Evolutionary conservation across 2,888 invertebrate genomes (phyloP).

Genomic region (Scaptomyza polygonia): DNA sequence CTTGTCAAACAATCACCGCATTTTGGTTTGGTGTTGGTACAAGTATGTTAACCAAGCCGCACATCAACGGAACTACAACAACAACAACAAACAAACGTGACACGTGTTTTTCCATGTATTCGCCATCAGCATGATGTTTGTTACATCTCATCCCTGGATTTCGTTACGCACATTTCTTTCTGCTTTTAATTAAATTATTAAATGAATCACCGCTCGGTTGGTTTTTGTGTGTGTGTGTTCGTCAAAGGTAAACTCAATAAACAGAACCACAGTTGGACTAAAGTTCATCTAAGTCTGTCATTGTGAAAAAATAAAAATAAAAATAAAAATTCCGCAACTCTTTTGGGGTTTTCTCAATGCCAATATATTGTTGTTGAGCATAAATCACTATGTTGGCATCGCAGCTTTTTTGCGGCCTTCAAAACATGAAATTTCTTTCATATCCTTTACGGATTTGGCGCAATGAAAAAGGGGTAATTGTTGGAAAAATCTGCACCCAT

Average conservation of each 20-base stretch:
- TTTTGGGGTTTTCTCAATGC: slow-evolving; percentile 24
- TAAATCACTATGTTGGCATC: slow-evolving; percentile 29
- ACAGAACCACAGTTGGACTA: slow-evolving; percentile 15
- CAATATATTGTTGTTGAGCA: slow-evolving; percentile 40
- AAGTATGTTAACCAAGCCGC: slow-evolving; percentile 35
- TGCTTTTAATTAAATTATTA: slow-evolving; percentile 57
- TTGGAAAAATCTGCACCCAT: slow-evolving; percentile 5
- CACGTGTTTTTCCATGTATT: slow-evolving; percentile 43
- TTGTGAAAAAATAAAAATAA: slow-evolving; percentile 13
- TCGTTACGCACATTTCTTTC: background rate
- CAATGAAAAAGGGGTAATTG: slow-evolving; percentile 32
- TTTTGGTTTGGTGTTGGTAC: slow-evolving; percentile 12
- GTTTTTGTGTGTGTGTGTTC: slow-evolving; percentile 10
- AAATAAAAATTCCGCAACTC: background rate
- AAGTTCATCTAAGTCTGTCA: slow-evolving; percentile 37
- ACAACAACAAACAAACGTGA: slow-evolving; percentile 14
- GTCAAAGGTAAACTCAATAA: slow-evolving; percentile 40
- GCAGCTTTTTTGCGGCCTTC: slow-evolving; percentile 20
- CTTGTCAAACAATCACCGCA: background rate
- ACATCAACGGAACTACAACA: slow-evolving; percentile 3
- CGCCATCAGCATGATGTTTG: slow-evolving; percentile 32
- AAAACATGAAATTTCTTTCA: slow-evolving; percentile 23
- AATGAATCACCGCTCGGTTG: slow-evolving; percentile 22
- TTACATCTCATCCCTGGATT: slow-evolving; percentile 9
- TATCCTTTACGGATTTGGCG: slow-evolving; percentile 25